Base-by-base conservation (phyloP, 2,113 vertebrate species). In the Verasper variegatus region DNA sequence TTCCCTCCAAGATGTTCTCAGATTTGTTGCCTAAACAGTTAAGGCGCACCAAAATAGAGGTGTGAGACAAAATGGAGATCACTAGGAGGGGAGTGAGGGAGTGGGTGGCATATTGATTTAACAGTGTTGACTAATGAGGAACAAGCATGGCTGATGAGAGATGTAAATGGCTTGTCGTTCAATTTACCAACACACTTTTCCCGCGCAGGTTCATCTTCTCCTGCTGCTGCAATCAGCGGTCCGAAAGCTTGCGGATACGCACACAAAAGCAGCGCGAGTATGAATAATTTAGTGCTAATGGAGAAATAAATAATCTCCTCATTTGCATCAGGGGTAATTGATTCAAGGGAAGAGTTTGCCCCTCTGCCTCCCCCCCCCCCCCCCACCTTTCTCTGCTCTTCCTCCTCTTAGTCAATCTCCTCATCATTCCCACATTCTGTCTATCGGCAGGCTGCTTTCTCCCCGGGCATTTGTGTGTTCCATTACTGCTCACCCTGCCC, bases 281-380 rank as follows among this genome's bases (percentile, higher is more conserved):
- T 92, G 84, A 93, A 92, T 92, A 88, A 93, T 94, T 92, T 80
- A 91, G 81, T 49, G 56, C 76, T 89, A 91, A 93, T 92, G 84
- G 82, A 74, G 82, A 84, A 84, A 94, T 93, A 91, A 92, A 92
- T 92, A 90, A 89, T 90, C 84, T 78, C 57, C 55, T 86, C 69
- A 91, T 91, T 88, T 87, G 79, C 84, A 60, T 84, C 69, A 49
- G 80, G 54, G 64, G 77, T 87, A 84, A 90, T 78, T 90, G 91
- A 91, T 91, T 91, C 81, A 86, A 62, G 51, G 68, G 75, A 84
- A 82, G 54, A 79, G 31, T 76, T 81, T 74, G 15, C 68, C 75
- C 76, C 84, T 68, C 58, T 67, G 40, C 76, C 6, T 7, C 31
- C 68, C 60, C 71, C 74, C 52, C 72, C 58, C 56, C 72, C 51